These are phyloP conservation scores for Odiellus spinosus DNA, from an alignment of 2,888 invertebrate genomes.

Conservation along the genomic window DNA sequence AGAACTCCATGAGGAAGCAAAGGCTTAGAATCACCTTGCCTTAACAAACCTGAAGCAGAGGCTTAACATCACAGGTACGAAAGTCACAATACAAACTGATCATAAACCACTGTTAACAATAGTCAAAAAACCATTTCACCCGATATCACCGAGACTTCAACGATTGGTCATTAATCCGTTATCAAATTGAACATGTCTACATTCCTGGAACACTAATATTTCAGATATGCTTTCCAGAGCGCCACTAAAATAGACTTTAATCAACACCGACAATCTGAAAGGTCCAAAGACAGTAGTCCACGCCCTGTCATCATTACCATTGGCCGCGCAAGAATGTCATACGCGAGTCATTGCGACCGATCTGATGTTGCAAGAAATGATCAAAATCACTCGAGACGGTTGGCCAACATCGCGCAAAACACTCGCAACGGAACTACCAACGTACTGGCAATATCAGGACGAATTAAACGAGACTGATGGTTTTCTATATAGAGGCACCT, in stretches of 20 bases:
- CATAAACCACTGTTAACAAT: too few relatives aligned
- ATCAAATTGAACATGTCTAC: slow-evolving; percentile 1
- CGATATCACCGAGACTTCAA: too few relatives aligned
- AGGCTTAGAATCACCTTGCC: too few relatives aligned
- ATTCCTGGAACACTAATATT: slow-evolving; percentile 15
- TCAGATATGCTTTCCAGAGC: slow-evolving; percentile 19
- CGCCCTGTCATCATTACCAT: background rate
- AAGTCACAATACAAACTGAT: too few relatives aligned
- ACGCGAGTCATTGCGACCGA: background rate
- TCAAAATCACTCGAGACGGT: background rate
- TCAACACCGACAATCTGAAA: background rate
- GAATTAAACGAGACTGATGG: slow-evolving; percentile 4
- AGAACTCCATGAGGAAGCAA: too few relatives aligned
- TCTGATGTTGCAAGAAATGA: slow-evolving; percentile 1
- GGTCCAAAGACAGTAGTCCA: background rate
- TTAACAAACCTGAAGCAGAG: too few relatives aligned
- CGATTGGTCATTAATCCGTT: too few relatives aligned
- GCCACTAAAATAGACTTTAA: background rate
- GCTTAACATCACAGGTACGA: too few relatives aligned
- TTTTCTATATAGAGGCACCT: slow-evolving; percentile 3
- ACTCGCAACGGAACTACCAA: background rate
- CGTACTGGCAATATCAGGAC: slow-evolving; percentile 2
- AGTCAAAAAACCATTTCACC: too few relatives aligned
- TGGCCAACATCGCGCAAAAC: slow-evolving; percentile 1
- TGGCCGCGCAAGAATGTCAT: background rate